Base-by-base conservation (phyloP, 2,888 invertebrate species). In the Hirtodrosophila histrioides region DNA sequence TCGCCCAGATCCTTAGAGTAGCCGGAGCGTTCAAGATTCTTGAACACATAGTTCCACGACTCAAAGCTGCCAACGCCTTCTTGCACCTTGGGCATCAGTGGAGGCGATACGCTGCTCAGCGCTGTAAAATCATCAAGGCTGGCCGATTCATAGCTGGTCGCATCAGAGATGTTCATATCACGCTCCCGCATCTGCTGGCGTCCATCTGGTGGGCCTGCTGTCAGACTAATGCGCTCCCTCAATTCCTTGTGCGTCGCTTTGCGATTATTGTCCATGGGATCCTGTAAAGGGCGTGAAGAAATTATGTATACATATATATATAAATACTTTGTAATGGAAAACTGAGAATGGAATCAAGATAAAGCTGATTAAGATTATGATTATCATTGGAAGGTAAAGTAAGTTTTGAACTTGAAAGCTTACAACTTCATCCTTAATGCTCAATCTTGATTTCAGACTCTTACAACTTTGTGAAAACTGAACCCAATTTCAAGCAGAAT, bases 31-130 rank as follows among this genome's bases (percentile, higher is more conserved):
- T 96, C 95, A 35, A 96, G 92, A 88, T 95, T 95, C 76, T 94
- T 93, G 88, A 95, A 96, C 0, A 96, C 96, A 86, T 95, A 96
- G 87, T 95, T 95, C 96, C 96, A 97, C 51, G 94, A 94, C 74
- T 95, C 96, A 58, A 94, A 94, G 0, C 94, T 94, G 0, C 94
- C 94, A 88, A 94, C 93, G 0, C 94, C 94, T 69, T 95, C 95
- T 73, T 94, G 94, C 63, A 92, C 92, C 23, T 94, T 94, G 75
- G 89, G 88, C 27, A 88, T 86, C 45, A 89, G 71, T 0, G 90
- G 86, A 3, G 89, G 88, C 48, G 88, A 85, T 39, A 69, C 65
- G 49, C 70, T 83, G 65, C 71, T 75, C 39, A 77, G 36, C 4
- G 58, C 67, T 41, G 67, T 71, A 31, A 78, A 88, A 23, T 88